Conservation (phyloP, 2,797 vertebrate genomes). For the Eurystomus glaucurus region DNA sequence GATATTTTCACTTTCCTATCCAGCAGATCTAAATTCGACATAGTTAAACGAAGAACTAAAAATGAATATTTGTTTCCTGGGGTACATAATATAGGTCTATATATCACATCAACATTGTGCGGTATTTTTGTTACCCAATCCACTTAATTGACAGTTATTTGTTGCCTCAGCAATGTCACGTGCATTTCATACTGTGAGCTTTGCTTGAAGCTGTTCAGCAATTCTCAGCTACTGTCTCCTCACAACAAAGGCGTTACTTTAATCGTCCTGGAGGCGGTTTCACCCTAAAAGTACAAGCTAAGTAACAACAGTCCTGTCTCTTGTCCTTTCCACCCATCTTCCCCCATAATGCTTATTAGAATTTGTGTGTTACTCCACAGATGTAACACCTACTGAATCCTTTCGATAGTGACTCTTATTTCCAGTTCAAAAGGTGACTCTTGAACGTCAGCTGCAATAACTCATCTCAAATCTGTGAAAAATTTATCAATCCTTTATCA, state of each 20-base stretch:
- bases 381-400: background rate
- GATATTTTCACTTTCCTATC: background rate
- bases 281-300: background rate
- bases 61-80: background rate
- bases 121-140: background rate
- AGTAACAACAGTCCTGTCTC: background rate
- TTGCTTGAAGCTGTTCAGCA: background rate
- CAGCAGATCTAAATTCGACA: background rate
- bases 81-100: background rate
- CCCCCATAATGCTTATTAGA: background rate
- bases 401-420: fast-evolving
- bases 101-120: background rate
- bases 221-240: background rate
- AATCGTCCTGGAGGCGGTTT: background rate
- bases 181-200: background rate
- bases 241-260: background rate
- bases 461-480: background rate
- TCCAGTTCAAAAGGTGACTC: background rate
- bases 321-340: background rate
- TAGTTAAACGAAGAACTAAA: background rate
- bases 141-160: background rate
- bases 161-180: background rate
- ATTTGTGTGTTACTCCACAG: background rate
- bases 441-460: background rate
- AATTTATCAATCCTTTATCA: background rate